Percentiles rank a stretch among this genome's conserved stretches.
Conservation (phyloP, 2,113 vertebrate genomes). For the Cavia aperea region DNA sequence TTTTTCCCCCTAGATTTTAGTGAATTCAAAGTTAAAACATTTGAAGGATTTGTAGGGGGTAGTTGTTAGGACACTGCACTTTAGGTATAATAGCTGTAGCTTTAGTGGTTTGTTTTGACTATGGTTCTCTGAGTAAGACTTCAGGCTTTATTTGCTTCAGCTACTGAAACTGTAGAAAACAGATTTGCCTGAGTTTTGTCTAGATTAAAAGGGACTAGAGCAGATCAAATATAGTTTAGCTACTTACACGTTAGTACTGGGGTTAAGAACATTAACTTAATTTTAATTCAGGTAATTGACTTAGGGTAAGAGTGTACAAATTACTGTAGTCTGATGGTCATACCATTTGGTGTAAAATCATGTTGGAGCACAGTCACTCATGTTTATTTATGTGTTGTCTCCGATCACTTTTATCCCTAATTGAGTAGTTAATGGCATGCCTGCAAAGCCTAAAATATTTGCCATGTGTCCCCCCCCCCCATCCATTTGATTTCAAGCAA, state of each 20-base stretch:
- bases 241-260: conserved; percentile 4
- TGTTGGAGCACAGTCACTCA: conserved; percentile 8
- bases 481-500: too few relatives aligned
- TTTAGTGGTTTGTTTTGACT: conserved; percentile 20
- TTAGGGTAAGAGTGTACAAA: conserved; percentile 9
- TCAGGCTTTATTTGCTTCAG: conserved; percentile 31
- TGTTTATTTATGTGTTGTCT: conserved; percentile 36
- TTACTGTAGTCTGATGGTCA: background rate
- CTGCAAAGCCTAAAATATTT: background rate
- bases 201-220: conserved; percentile 24
- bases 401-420: background rate
- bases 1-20: conserved; percentile 4
- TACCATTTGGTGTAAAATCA: conserved; percentile 6
- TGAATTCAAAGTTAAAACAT: conserved; percentile 30
- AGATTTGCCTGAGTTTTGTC: background rate
- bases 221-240: background rate
- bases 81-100: background rate
- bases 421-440: conserved; percentile 1
- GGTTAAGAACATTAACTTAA: background rate
- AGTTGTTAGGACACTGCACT: conserved; percentile 10
- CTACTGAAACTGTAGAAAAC: conserved; percentile 12
- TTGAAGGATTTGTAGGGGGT: background rate
- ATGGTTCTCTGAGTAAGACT: conserved; percentile 11
- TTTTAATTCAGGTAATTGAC: conserved; percentile 36
- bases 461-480: background rate